Evolutionary conservation across 2,888 invertebrate genomes (phyloP).

Genomic region (Hypomecis atomaria): DNA sequence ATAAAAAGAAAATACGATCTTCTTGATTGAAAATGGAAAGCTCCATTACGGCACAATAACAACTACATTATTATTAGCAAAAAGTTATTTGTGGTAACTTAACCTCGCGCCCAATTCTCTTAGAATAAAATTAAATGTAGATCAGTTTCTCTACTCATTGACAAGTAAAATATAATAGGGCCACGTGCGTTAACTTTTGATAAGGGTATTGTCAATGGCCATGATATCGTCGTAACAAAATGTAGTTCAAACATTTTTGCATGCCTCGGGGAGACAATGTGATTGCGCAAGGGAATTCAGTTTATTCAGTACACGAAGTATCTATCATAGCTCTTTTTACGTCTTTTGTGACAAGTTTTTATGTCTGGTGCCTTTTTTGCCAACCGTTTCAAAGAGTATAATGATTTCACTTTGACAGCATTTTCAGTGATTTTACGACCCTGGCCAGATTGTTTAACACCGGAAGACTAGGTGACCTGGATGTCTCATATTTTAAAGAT

Average conservation of each 20-base stretch:
- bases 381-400: slow-evolving; percentile 12
- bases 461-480: not conserved
- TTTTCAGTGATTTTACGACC: slow-evolving; percentile 22
- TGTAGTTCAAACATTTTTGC: slow-evolving; percentile 46
- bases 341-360: slow-evolving; percentile 30
- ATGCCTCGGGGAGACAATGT: slow-evolving; percentile 43
- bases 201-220: slow-evolving; percentile 49
- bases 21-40: slow-evolving; percentile 39
- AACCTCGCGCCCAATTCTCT: slow-evolving; percentile 60
- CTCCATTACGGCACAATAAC: slow-evolving; percentile 31
- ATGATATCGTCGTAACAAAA: slow-evolving; percentile 32
- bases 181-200: slow-evolving; percentile 33
- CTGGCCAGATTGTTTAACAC: not conserved
- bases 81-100: slow-evolving; percentile 35
- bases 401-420: slow-evolving; percentile 11
- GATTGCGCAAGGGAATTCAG: slow-evolving; percentile 42
- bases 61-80: slow-evolving; percentile 26
- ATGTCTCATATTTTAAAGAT: slow-evolving; percentile 2
- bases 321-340: slow-evolving; percentile 37
- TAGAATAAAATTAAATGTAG: slow-evolving; percentile 32
- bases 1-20: slow-evolving; percentile 33
- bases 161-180: slow-evolving; percentile 33
- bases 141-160: slow-evolving; percentile 45
- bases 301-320: slow-evolving; percentile 41
- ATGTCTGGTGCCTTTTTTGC: slow-evolving; percentile 28